Evolutionary conservation across 2,113 vertebrate species (phyloP).

Genomic region (Ondatra zibethicus): DNA sequence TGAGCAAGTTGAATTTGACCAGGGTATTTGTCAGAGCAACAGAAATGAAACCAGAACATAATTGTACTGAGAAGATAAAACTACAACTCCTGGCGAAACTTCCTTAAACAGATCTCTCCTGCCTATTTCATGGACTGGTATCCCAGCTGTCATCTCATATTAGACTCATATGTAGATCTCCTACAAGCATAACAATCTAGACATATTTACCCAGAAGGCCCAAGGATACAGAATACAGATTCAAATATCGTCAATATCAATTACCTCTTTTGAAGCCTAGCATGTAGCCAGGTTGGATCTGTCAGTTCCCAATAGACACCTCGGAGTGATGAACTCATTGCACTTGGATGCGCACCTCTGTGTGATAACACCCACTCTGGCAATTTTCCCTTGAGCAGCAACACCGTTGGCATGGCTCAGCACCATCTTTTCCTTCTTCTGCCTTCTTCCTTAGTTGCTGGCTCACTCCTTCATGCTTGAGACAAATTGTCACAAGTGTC

Average conservation of each 20-base stretch:
- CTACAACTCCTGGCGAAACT: not conserved
- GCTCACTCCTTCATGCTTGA: not conserved
- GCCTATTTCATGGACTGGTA: not conserved
- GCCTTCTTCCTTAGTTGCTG: not conserved
- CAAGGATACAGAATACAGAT: not conserved
- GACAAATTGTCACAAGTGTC: not conserved
- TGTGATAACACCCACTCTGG: not conserved
- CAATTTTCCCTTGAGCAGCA: not conserved
- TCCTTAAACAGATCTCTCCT: no score
- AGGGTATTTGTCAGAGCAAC: not conserved
- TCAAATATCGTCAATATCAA: not conserved
- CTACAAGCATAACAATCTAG: not conserved
- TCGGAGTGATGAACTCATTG: not conserved
- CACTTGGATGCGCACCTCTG: not conserved
- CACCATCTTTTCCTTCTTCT: not conserved
- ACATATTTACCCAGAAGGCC: constrained; percentile 13
- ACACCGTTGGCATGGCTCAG: not conserved
- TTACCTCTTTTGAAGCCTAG: not conserved
- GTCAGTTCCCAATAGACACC: not conserved
- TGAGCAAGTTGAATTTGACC: not conserved
- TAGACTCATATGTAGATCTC: not conserved
- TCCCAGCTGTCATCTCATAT: not conserved
- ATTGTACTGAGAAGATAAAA: constrained; percentile 6
- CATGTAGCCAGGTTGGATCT: not conserved
- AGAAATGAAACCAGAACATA: not conserved